Conservation (phyloP, 2,888 invertebrate species). For the Calameuta filiformis region DNA sequence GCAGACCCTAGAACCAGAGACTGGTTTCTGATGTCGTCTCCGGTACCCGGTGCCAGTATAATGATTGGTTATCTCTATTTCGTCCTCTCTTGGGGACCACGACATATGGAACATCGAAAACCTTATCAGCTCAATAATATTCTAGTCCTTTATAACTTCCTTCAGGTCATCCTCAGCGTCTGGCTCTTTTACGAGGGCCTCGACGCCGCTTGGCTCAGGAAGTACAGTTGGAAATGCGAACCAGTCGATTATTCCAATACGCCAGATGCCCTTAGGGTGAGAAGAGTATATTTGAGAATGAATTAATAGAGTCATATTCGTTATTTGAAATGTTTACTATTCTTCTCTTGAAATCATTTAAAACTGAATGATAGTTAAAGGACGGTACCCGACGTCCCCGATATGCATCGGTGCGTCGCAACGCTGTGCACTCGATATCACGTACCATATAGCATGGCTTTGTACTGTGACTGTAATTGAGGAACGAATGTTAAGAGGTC, state of each 20-base stretch:
- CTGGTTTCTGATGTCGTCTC: slow-evolving; percentile 81
- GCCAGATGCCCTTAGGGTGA: slow-evolving; percentile 84
- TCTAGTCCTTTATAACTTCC: slow-evolving; percentile 86
- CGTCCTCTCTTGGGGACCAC: slow-evolving; percentile 83
- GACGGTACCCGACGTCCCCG: neutral
- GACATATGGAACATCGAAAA: slow-evolving; percentile 87
- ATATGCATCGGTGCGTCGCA: neutral
- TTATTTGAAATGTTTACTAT: neutral
- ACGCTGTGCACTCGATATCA: neutral
- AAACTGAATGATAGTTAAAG: neutral
- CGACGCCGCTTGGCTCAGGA: slow-evolving; percentile 80
- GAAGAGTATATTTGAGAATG: slow-evolving; percentile 32
- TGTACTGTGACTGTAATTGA: neutral
- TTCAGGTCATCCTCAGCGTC: slow-evolving; percentile 86
- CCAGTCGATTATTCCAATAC: slow-evolving; percentile 86
- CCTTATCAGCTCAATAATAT: slow-evolving; percentile 84
- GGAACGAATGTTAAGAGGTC: neutral
- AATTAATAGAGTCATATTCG: neutral
- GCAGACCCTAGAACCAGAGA: slow-evolving; percentile 76
- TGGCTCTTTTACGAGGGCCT: slow-evolving; percentile 86
- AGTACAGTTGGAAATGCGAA: slow-evolving; percentile 92
- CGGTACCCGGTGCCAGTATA: slow-evolving; percentile 76
- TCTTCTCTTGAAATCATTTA: neutral
- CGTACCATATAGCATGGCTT: neutral
- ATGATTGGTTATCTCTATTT: slow-evolving; percentile 78